Evolutionary conservation across 2,888 invertebrate genomes (phyloP), one percentile per base, ranked within the genome.

Genomic region (Cosmopolites sordidus): DNA sequence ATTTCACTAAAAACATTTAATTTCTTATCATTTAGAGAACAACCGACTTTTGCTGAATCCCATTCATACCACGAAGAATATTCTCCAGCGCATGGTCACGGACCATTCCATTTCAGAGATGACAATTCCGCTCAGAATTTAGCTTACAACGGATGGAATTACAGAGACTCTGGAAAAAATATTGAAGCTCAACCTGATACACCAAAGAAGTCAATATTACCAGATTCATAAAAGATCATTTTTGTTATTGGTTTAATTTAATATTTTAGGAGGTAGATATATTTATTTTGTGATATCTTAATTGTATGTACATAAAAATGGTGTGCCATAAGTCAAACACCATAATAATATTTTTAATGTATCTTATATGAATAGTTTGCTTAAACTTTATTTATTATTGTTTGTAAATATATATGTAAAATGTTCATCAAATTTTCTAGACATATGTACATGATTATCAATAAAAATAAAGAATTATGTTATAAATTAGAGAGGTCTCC

Each of bases 121-220:
- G 81, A 83, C 30, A 75, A 72, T 49, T 77, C 80, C 1, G 73
- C 72, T n/a, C 85, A 86, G 58, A 82, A 87, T 64, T 74, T 87
- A 15, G 88, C 88, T 0, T 89, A 88, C 71, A 84, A 83, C 58
- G 87, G 86, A 9, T 88, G 87, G 79, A 65, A 68, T 11, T 85
- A 82, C 64, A 79, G 86, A 58, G 62, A 60, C 51, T 51, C 55
- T 18, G 79, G 80, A 54, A 74, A 73, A 1, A 73, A 73, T 33
- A 78, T 78, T 51, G 76, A 78, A 15, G 66, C 66, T 4, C 67
- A 65, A 59, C 60, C 60, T 8, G 62, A 60, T 1, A 59, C 62
- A 8, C 62, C 68, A 2, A 75, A 73, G 57, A 75, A 74, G 60
- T 73, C 74, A 1, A 75, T 75, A 58, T 62, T 75, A 49, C 75